Conservation (phyloP, 2,888 invertebrate genomes). For the Sabatieria punctata region DNA sequence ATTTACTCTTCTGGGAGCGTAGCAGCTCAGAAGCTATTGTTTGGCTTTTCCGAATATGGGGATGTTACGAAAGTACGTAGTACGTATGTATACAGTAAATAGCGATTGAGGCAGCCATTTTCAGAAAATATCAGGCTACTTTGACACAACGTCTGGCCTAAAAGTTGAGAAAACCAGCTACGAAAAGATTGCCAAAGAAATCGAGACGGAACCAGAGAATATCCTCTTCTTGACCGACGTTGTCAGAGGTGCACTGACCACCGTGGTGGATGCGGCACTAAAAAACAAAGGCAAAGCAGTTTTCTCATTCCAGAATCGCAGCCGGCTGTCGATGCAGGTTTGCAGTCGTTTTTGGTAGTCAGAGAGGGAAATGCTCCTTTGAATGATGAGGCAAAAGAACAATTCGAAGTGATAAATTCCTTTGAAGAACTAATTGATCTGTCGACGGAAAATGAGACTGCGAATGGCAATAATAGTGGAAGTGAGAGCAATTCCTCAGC, state of each 20-base stretch:
- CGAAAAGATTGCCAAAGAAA: constrained; percentile 50
- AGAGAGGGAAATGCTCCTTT: constrained; percentile 62
- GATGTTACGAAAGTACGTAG: constrained; percentile 47
- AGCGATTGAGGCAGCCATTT: constrained; percentile 6
- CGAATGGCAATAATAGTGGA: too few species aligned
- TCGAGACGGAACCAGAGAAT: constrained; percentile 47
- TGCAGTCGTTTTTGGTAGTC: constrained; percentile 50
- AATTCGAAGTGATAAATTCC: constrained; percentile 7
- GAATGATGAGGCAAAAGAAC: constrained; percentile 39
- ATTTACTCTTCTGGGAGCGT: constrained; percentile 83
- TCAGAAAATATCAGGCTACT: constrained; percentile 54
- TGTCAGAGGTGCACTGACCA: constrained; percentile 45
- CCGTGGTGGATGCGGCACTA: background rate
- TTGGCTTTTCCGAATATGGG: constrained; percentile 55
- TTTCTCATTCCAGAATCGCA: constrained; percentile 50
- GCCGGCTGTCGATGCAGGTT: constrained; percentile 58
- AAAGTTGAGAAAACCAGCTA: constrained; percentile 66
- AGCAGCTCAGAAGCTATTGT: constrained; percentile 70
- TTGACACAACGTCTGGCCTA: constrained; percentile 64
- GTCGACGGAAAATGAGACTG: too few species aligned
- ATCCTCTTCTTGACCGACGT: constrained; percentile 73
- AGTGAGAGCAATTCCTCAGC: too few species aligned
- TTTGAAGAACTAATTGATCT: too few species aligned
- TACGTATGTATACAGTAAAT: background rate
- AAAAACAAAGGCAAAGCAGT: constrained; percentile 8